A percentile compares a stretch with the other conserved stretches of the same genome.
Conservation (phyloP, 1,140 invertebrate species). For the Drosophila equinoxialis region DNA sequence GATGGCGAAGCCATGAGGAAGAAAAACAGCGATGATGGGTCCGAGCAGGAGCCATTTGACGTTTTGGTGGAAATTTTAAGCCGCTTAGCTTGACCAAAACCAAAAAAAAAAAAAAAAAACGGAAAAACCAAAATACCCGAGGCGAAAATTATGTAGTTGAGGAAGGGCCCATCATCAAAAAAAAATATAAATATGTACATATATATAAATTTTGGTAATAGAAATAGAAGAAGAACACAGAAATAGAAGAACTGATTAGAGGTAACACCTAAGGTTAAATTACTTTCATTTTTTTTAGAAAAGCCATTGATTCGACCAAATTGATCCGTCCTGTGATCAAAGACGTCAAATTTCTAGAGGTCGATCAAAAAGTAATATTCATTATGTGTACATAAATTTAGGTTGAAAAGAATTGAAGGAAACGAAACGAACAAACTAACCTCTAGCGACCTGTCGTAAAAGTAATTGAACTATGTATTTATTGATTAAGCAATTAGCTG, state of each 20-base stretch:
- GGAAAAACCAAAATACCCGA: constrained; percentile 30
- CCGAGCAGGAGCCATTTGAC: constrained; percentile 58
- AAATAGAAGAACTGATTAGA: too few relatives aligned
- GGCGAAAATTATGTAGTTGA: constrained; percentile 38
- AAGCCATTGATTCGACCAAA: too few relatives aligned
- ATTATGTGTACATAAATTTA: neutral
- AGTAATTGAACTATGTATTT: constrained; percentile 62
- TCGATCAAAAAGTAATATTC: constrained; percentile 2
- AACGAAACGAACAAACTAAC: neutral
- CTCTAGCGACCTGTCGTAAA: constrained; percentile 23
- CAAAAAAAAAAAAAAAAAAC: constrained; percentile 5
- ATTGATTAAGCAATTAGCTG: constrained; percentile 77
- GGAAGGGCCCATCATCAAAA: constrained; percentile 19
- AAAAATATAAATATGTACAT: neutral
- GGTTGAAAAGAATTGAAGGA: neutral
- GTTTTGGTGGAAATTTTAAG: constrained; percentile 67
- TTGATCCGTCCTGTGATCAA: too few relatives aligned
- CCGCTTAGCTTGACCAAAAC: constrained; percentile 75
- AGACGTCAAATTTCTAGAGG: neutral
- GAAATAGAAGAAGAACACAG: too few relatives aligned
- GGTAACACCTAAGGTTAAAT: too few relatives aligned
- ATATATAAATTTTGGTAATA: neutral
- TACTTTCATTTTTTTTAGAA: neutral
- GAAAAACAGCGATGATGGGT: constrained; percentile 59
- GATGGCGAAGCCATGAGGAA: neutral